Conservation (phyloP, 2,797 vertebrate genomes). For the Pangasius sanitwongsei region DNA sequence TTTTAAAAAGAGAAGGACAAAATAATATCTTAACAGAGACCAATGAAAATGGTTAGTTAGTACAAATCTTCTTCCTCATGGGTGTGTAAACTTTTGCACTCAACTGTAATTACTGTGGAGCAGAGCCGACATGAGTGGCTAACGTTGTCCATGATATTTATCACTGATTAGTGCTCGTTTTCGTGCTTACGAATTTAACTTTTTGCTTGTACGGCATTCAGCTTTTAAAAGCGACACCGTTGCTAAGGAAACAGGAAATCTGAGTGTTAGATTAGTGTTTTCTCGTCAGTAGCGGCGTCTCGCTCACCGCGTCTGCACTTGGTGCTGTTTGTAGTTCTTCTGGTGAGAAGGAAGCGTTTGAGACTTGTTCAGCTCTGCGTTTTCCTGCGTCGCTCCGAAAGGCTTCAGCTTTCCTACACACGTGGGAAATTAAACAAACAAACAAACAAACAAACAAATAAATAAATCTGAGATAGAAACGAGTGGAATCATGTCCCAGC, state of each 20-base stretch:
- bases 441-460: not conserved
- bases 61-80: not conserved
- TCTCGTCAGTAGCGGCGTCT: not conserved
- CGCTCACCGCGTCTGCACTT: conserved; percentile 81
- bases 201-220: not conserved
- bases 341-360: conserved; percentile 67
- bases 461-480: not conserved
- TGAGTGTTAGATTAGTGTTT: not conserved
- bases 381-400: conserved; percentile 81
- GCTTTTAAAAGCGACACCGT: not conserved
- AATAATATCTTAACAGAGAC: not conserved
- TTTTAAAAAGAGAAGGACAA: not conserved
- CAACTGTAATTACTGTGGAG: not conserved
- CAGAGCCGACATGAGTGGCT: not conserved
- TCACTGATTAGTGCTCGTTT: no score
- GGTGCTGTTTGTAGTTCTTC: conserved; percentile 85
- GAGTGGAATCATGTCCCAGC: not conserved
- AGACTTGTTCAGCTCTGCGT: conserved; percentile 64
- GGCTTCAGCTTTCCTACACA: conserved; percentile 88
- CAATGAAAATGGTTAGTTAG: not conserved
- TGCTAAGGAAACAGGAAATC: not conserved
- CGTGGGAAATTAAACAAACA: not conserved
- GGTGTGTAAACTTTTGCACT: conserved; percentile 1
- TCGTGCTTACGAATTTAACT: not conserved
- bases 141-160: not conserved